These are phyloP conservation scores for Lasiurus cinereus DNA, from an alignment of 2,113 vertebrate genomes.

Conservation along the genomic window DNA sequence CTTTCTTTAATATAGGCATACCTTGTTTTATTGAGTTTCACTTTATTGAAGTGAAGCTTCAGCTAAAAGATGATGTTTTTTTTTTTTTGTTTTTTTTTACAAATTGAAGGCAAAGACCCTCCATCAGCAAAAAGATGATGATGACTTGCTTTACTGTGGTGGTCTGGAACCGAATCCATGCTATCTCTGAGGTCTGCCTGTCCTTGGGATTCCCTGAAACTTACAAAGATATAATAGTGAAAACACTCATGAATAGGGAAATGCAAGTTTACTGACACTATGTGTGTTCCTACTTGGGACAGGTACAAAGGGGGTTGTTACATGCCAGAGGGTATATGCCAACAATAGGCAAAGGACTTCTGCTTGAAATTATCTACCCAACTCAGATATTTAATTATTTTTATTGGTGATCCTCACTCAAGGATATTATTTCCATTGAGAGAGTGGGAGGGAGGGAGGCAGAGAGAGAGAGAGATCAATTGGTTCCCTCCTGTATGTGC, in stretches of 20 bases:
- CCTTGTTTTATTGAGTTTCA: not conserved
- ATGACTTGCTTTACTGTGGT: not conserved
- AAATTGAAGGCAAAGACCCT: not conserved
- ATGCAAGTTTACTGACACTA: not conserved
- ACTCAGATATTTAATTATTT: not conserved
- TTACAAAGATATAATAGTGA: not conserved
- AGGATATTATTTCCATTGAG: no score
- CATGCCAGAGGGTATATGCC: not conserved
- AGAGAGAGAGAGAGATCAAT: no score
- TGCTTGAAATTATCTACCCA: not conserved
- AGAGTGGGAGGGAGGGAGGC: no score
- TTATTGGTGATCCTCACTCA: no score
- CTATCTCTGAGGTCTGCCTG: not conserved
- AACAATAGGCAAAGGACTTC: not conserved
- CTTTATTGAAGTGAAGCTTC: not conserved
- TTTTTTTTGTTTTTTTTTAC: not conserved
- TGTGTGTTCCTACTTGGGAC: not conserved
- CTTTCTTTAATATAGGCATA: not conserved
- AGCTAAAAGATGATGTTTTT: not conserved
- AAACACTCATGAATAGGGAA: not conserved
- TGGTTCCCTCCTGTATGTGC: no score
- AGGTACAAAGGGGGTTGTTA: not conserved
- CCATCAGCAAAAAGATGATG: not conserved
- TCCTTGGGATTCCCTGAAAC: not conserved
- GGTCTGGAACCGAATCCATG: not conserved